These are phyloP conservation scores for Rhorus exstirpatorius DNA, from an alignment of 2,888 invertebrate genomes.

Conservation along the genomic window DNA sequence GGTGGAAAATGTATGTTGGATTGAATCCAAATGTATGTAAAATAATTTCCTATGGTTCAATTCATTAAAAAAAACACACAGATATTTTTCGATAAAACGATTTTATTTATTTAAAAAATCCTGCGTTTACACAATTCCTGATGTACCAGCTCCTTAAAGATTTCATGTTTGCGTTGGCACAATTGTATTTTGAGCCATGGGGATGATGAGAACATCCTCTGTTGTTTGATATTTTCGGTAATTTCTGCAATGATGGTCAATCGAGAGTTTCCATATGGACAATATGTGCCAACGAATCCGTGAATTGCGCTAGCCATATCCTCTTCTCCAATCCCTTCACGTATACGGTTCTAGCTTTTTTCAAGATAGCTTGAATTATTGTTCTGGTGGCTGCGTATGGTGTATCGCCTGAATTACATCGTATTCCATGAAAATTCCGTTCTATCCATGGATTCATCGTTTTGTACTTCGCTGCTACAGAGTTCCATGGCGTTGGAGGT, in stretches of 20 bases:
- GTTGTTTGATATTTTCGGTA: not conserved
- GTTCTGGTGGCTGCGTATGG: slow-evolving; percentile 20
- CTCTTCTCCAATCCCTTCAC: slow-evolving; percentile 35
- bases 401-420: slow-evolving; percentile 19
- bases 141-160: not conserved
- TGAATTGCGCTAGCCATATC: not conserved
- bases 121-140: not conserved
- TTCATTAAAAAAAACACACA: not conserved
- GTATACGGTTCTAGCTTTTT: slow-evolving; percentile 14
- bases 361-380: slow-evolving; percentile 22
- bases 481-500: slow-evolving; percentile 25
- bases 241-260: slow-evolving; percentile 8
- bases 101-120: slow-evolving; percentile 3
- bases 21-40: not conserved
- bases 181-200: slow-evolving; percentile 3
- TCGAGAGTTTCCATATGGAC: not conserved
- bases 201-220: slow-evolving; percentile 1
- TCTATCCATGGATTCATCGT: slow-evolving; percentile 33
- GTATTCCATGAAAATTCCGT: slow-evolving; percentile 35
- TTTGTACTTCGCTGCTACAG: slow-evolving; percentile 30
- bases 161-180: not conserved
- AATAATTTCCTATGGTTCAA: not conserved
- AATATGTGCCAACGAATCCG: not conserved
- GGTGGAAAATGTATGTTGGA: not conserved
- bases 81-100: not conserved